phyloP scores from a whole-genome alignment of 2,797 vertebrate species.

The Serranus cabrilla region DNA sequence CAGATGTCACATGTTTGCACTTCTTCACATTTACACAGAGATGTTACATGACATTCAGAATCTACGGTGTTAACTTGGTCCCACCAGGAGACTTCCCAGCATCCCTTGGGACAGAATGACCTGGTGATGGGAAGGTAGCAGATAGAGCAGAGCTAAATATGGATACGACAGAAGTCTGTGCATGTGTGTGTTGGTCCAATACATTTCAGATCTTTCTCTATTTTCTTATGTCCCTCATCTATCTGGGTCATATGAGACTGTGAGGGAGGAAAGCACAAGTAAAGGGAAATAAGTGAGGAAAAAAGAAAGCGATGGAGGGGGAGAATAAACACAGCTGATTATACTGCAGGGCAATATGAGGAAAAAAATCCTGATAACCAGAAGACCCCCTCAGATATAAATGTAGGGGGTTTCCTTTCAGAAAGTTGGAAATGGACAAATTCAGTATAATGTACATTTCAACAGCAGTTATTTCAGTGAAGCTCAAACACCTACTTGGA shows the following conservation, averaged over 20 bases:
- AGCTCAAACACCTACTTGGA: too few species aligned
- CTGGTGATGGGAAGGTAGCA: conserved; percentile 55
- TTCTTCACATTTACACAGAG: not conserved
- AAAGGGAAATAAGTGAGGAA: conserved; percentile 4
- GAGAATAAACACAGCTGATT: conserved; percentile 12
- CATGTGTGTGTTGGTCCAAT: conserved; percentile 7
- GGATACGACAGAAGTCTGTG: conserved; percentile 12
- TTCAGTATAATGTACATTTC: not conserved
- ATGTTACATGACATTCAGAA: conserved; percentile 34
- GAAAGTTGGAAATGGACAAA: not conserved
- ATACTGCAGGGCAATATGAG: not conserved
- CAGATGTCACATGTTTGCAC: not conserved
- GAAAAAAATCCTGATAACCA: not conserved
- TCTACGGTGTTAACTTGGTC: not conserved
- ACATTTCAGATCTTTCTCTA: conserved; percentile 10
- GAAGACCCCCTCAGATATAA: not conserved
- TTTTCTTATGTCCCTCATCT: conserved; percentile 44
- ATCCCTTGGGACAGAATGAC: conserved; percentile 55
- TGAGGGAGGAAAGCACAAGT: conserved; percentile 19
- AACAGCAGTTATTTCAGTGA: not conserved
- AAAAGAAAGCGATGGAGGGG: not conserved
- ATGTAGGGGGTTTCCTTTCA: not conserved
- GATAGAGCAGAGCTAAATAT: conserved; percentile 59
- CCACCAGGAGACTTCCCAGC: conserved; percentile 24
- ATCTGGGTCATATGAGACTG: conserved; percentile 68